Percentiles rank a stretch among this genome's conserved stretches.
phyloP scores from a whole-genome alignment of 2,888 invertebrate species.

The Sclerodermus sp. region DNA sequence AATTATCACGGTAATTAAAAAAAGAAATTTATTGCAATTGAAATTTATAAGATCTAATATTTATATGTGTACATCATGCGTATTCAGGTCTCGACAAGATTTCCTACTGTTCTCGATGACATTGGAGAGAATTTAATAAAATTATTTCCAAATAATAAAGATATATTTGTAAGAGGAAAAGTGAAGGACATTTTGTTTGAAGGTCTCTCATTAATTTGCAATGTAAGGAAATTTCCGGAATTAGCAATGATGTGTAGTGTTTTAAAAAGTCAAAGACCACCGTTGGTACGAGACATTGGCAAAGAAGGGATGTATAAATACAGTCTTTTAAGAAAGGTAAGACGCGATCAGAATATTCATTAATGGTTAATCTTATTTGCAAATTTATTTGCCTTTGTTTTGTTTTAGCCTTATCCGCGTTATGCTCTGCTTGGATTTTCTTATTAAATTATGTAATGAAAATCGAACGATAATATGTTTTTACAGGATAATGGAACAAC shows the following conservation, averaged over 20 bases:
- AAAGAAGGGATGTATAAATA: conserved; percentile 22
- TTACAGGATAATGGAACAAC: conserved; percentile 56
- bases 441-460: too few relatives aligned
- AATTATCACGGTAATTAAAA: conserved; percentile 36
- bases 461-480: too few relatives aligned
- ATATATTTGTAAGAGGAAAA: conserved; percentile 61
- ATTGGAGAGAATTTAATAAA: conserved; percentile 58
- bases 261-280: conserved; percentile 23
- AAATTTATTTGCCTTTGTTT: not conserved
- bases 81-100: conserved; percentile 58
- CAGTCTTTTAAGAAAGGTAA: conserved; percentile 26
- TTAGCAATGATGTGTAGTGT: conserved; percentile 31
- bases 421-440: too few relatives aligned
- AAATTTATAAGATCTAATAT: too few relatives aligned
- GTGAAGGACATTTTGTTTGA: conserved; percentile 64
- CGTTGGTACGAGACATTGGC: conserved; percentile 22
- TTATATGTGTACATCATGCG: too few relatives aligned
- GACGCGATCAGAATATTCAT: not conserved
- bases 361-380: too few relatives aligned
- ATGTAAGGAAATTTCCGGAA: conserved; percentile 36
- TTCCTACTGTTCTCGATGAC: conserved; percentile 57
- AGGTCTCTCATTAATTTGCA: conserved; percentile 62
- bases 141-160: conserved; percentile 60
- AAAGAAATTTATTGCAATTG: not conserved
- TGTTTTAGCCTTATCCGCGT: too few relatives aligned